phyloP scores from a whole-genome alignment of 2,797 vertebrate genomes.

The Pangasius sanitwongsei region DNA sequence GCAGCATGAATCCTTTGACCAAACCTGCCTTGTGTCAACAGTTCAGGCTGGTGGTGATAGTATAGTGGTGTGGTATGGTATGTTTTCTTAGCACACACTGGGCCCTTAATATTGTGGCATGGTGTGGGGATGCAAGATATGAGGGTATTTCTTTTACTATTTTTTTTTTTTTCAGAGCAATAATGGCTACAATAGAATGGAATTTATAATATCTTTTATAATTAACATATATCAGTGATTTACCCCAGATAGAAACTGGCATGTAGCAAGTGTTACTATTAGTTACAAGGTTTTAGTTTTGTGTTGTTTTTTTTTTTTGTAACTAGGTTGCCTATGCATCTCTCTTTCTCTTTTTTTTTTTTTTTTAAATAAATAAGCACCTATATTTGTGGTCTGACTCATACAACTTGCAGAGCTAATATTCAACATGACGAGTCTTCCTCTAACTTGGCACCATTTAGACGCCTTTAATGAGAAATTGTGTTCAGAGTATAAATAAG shows the following conservation, averaged over 20 bases:
- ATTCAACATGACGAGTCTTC: not conserved
- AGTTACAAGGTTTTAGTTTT: not conserved
- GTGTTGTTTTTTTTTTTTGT: not conserved
- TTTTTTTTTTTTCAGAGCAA: too few relatives aligned
- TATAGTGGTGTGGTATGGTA: not conserved
- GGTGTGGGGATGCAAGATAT: too few relatives aligned
- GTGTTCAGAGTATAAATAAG: conserved; percentile 19
- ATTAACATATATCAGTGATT: not conserved
- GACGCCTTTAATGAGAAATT: conserved; percentile 41
- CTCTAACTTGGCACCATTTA: conserved; percentile 39
- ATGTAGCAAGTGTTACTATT: not conserved
- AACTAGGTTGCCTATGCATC: not conserved
- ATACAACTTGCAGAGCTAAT: not conserved
- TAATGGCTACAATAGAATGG: too few relatives aligned
- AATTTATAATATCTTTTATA: not conserved
- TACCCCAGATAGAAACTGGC: not conserved
- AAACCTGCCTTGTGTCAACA: not conserved
- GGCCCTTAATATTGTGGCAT: not conserved
- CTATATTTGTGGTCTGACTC: not conserved
- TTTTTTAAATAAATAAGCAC: too few relatives aligned
- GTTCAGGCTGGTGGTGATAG: not conserved
- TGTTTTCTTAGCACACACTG: not conserved
- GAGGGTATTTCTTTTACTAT: too few relatives aligned
- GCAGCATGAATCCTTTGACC: not conserved
- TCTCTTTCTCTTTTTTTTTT: not conserved